Evolutionary conservation across 2,888 invertebrate species (phyloP), one percentile per base, ranked within the genome.

Genomic region (Tetragonisca angustula): DNA sequence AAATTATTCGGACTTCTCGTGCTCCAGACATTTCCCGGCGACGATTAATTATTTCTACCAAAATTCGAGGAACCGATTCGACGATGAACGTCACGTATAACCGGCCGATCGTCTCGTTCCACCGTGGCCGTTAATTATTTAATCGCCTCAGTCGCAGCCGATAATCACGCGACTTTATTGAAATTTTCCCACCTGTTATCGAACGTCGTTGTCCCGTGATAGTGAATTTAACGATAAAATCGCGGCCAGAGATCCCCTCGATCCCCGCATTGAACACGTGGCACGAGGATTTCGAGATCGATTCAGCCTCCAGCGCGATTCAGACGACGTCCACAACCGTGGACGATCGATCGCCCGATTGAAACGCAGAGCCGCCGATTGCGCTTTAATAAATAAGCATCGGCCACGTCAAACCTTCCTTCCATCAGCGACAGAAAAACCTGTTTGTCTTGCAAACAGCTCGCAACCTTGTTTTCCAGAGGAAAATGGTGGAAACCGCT

Each of bases 111-210:
- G n/a, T 64, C 54, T n/a, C 27, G 19, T 64, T 21, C 24, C 27
- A 56, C n/a, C 19, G 17, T 4, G 32, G 27, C 17, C 19, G 65
- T 67, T 81, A 81, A 82, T 81, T 75, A 59, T n/a, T 49, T 67
- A 65, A 81, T 71, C 72, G 70, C 49, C 21, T 36, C 43, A 43
- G 50, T 50, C 61, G 4, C 24, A 32, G 27, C 32, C 49, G 24
- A 81, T 70, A 81, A 82, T 81, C 61, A 62, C 21, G 17, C 59
- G 64, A 67, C 52, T 49, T 65, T 75, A 82, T 82, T 82, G 73
- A 75, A 81, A 81, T 82, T 81, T 73, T 65, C 50, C 13, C n/a
- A 50, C 13, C 50, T 13, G n/a, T 54, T 61, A 71, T 68, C n/a
- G 68, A 68, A 27, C 36, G 15, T 17, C 17, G 21, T 2, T 11